Evolutionary conservation across 2,888 invertebrate genomes (phyloP), one percentile per base, ranked within the genome.

Genomic region (Tipula lateralis): DNA sequence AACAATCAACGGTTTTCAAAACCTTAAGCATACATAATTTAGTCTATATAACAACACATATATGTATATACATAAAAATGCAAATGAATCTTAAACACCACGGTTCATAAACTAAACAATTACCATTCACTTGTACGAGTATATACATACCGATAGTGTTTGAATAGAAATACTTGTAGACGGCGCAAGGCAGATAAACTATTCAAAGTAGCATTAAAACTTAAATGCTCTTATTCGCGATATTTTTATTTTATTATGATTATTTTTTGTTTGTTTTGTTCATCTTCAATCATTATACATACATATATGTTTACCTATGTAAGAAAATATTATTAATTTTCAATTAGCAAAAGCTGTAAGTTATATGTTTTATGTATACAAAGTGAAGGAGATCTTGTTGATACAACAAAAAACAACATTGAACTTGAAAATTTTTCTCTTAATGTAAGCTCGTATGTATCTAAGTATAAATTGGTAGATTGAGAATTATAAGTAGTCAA

Each of bases 21-120:
- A 66, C 9, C 24, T 66, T 66, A 66, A 24, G 66, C 66, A 66
- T 66, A 50, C 9, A 24, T 24, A 66, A 66, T 24, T 24, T 66
- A n/a, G n/a, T n/a, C n/a, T n/a, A n/a, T n/a, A n/a, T n/a, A n/a
- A n/a, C n/a, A n/a, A n/a, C n/a, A n/a, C n/a, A n/a, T n/a, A n/a
- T n/a, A n/a, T n/a, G n/a, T n/a, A n/a, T n/a, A n/a, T n/a, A n/a
- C n/a, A n/a, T 66, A 66, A 66, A 66, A 24, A 66, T 66, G 66
- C 66, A 66, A 66, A 66, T 66, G 66, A 66, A 66, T 66, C 66
- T 24, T 66, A 7, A 24, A 66, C 24, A 66, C 24, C 66, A 66
- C 24, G 66, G 66, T 24, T 66, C 66, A 66, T 66, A 66, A 66
- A 66, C 66, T 66, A 66, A 66, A 66, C 66, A 66, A 66, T 66